Base-by-base conservation (phyloP, 2,888 invertebrate species). In the Conchocele bisecta region DNA sequence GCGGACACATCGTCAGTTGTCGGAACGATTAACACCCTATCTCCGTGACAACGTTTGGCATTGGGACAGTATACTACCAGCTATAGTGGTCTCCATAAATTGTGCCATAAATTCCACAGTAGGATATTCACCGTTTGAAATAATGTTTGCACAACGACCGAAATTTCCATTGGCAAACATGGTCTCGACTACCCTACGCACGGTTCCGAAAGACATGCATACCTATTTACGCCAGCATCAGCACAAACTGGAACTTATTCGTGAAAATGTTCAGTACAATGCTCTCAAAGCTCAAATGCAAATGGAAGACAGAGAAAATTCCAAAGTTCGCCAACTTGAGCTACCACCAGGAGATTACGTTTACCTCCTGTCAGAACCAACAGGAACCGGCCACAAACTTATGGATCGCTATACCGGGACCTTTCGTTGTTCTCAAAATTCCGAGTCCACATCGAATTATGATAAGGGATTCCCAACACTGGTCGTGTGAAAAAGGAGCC, bases 21-120 rank as follows among this genome's bases (percentile, higher is more conserved):
- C 69, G 15, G 74, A 65, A 35, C 51, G 58, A 3, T 26, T 75
- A 5, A 70, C 69, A 1, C 66, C 66, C 3, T 75, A 66, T 35
- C 31, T 75, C 46, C 9, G 61, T 35, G 35, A 26, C 15, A 42
- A 41, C 17, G 42, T 37, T 9, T 22, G 20, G 17, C 31, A 46
- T 9, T 75, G 69, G 74, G 61, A 65, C 26, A 58, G 58, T 41
- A 33, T 61, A 15, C 33, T 75, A 39, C 70, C 61, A 44, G 56
- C 53, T 11, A 29, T 70, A 22, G 42, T 53, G n/a, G 65, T 66
- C 53, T 37, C 66, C 3, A 69, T 75, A 29, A 70, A 75, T 33
- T 29, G 42, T 26, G 46, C 65, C 31, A 66, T 68, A 5, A 31
- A 51, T 51, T 51, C 51, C 7, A 35, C 20, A 3, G 22, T 7